A percentile compares a stretch with the other conserved stretches of the same genome.
phyloP scores from a whole-genome alignment of 1,140 invertebrate species.

The Papilio polyxenes region DNA sequence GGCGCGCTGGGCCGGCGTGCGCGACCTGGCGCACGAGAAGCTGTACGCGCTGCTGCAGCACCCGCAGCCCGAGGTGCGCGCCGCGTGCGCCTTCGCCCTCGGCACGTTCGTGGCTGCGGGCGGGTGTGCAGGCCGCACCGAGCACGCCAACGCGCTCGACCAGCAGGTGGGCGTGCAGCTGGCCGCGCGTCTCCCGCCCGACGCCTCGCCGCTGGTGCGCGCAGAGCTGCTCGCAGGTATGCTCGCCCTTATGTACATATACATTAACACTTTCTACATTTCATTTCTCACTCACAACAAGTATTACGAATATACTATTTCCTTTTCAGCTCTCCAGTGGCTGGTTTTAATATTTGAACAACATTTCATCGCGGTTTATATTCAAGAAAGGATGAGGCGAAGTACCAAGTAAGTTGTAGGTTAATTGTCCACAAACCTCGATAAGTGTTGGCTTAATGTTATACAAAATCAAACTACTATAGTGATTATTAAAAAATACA shows the following conservation, averaged over 20 bases:
- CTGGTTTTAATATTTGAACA: conserved; percentile 95
- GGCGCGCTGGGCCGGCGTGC: conserved; percentile 96
- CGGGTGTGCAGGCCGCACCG: conserved; percentile 85
- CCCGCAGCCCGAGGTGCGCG: conserved; percentile 90
- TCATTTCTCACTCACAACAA: not conserved
- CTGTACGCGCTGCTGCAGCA: conserved; percentile 90
- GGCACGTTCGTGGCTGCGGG: conserved; percentile 80
- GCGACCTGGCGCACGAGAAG: conserved; percentile 98
- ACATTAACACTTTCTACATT: not conserved
- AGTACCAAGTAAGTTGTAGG: conserved; percentile 55
- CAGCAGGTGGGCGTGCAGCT: conserved; percentile 94
- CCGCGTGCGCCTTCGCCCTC: conserved; percentile 89
- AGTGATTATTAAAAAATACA: too few species aligned
- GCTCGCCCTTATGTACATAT: too few species aligned
- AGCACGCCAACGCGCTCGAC: conserved; percentile 96
- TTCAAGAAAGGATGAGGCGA: conserved; percentile 82
- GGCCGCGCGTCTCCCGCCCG: conserved; percentile 87
- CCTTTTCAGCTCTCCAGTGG: conserved; percentile 89
- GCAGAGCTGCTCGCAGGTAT: conserved; percentile 86
- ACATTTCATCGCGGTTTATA: conserved; percentile 90
- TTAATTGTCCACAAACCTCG: not conserved
- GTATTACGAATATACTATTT: not conserved
- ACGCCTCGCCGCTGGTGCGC: conserved; percentile 94
- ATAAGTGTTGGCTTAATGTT: too few species aligned
- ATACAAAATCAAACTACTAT: too few species aligned